These are phyloP conservation scores for Eleutherodactylus coqui DNA, from an alignment of 2,797 vertebrate species.

Conservation along the genomic window DNA sequence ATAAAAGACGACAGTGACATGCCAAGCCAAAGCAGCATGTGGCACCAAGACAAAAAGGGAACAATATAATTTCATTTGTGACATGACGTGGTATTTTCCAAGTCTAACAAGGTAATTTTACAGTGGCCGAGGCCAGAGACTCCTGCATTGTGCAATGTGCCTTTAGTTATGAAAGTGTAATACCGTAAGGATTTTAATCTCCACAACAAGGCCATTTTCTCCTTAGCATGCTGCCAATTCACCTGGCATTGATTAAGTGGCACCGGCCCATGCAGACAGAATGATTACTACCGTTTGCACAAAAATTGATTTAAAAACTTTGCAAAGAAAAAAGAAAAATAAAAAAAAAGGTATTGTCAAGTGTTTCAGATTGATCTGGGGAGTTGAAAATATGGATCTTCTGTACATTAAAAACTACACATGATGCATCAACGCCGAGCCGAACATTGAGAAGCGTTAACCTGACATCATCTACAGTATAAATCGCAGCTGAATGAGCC, in stretches of 20 bases:
- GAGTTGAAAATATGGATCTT: constrained; percentile 49
- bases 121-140: background rate
- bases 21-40: background rate
- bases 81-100: background rate
- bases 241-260: constrained; percentile 53
- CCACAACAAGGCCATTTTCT: constrained; percentile 52
- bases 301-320: constrained; percentile 69
- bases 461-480: constrained; percentile 31
- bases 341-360: constrained; percentile 49
- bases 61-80: background rate
- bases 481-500: constrained; percentile 29
- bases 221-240: constrained; percentile 52
- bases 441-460: constrained; percentile 8
- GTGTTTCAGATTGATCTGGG: constrained; percentile 40
- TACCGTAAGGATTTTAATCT: constrained; percentile 55
- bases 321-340: constrained; percentile 11
- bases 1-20: background rate
- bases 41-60: background rate
- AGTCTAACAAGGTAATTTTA: constrained; percentile 28
- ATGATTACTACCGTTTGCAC: constrained; percentile 66
- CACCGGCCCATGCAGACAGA: constrained; percentile 41
- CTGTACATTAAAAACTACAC: constrained; percentile 55
- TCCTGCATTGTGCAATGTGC: constrained; percentile 1
- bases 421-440: constrained; percentile 19
- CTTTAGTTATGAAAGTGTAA: constrained; percentile 55